Evolutionary conservation across 2,797 vertebrate genomes (phyloP), one percentile per base, ranked within the genome.

Genomic region (Alectoris magna): DNA sequence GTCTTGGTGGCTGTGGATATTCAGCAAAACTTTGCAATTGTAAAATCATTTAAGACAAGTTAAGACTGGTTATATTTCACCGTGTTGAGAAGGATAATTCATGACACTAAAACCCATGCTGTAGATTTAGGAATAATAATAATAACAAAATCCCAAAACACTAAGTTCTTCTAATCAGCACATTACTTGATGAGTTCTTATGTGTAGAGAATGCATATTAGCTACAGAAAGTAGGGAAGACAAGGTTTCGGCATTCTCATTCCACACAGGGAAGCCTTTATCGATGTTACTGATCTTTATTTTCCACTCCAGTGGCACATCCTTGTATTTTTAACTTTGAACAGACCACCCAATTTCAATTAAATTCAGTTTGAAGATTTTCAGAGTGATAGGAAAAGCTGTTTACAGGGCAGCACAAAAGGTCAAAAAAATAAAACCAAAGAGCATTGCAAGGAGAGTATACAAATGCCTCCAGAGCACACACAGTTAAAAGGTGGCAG

Each of bases 221-320:
- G 67, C 64, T 71, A 68, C 0, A 71, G 51, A 80, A 83, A 77
- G 9, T 38, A 72, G 29, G 58, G 85, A 72, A 70, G 11, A 59
- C 0, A 0, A 90, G 76, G 53, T 55, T 85, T 78, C 84, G 75
- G 29, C 6, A 12, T 36, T 83, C 48, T 69, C 24, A 62, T 46
- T 89, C 11, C 53, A 44, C 69, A 60, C 15, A 71, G 31, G 80
- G 39, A 85, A 85, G 12, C 22, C 38, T 86, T 74, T 81, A 92
- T 18, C 1, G 0, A 43, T 14, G 7, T n/a, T 17, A 75, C 2
- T 48, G 15, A 66, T 29, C 51, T 88, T 88, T 70, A 53, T 78
- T 48, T 70, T 73, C 58, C 31, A 19, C 21, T 51, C 27, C 63
- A 67, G 21, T 13, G 46, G 23, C 34, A 72, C 1, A 1, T 49